These are phyloP conservation scores for Tuta absoluta DNA, from an alignment of 2,888 invertebrate genomes.

Conservation along the genomic window DNA sequence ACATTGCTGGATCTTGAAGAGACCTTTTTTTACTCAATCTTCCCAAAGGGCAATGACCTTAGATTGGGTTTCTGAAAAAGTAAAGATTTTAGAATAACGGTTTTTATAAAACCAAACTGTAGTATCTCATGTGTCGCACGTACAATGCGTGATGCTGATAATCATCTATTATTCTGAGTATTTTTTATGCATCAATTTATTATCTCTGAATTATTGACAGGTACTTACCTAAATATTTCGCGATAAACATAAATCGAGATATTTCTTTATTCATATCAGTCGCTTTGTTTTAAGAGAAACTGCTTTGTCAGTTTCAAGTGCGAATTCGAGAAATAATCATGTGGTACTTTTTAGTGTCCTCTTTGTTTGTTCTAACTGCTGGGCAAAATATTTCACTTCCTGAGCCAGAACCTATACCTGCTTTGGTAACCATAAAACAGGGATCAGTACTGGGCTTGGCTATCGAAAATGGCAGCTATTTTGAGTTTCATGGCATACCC, in stretches of 20 bases:
- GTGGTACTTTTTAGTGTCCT: slow-evolving; percentile 44
- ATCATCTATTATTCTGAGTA: neutral
- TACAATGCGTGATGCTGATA: neutral
- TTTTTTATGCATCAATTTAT: neutral
- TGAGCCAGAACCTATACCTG: slow-evolving; percentile 11
- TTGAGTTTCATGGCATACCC: slow-evolving; percentile 67
- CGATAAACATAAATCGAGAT: neutral
- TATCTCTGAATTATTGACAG: slow-evolving; percentile 7
- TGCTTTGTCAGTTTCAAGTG: slow-evolving; percentile 40
- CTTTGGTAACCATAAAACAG: slow-evolving; percentile 51
- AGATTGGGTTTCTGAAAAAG: slow-evolving; percentile 36
- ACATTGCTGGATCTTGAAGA: slow-evolving; percentile 42
- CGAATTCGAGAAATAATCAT: slow-evolving; percentile 43
- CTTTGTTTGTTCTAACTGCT: slow-evolving; percentile 36
- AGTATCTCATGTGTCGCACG: too few relatives aligned
- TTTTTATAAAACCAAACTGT: neutral
- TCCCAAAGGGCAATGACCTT: slow-evolving; percentile 53
- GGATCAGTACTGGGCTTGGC: slow-evolving; percentile 58
- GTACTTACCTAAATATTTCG: neutral
- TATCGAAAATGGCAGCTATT: slow-evolving; percentile 49
- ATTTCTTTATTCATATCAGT: neutral
- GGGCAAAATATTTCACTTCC: slow-evolving; percentile 36
- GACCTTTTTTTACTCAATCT: slow-evolving; percentile 51
- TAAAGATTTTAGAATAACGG: slow-evolving; percentile 29
- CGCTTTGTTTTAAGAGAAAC: slow-evolving; percentile 1